These are phyloP conservation scores for Lumbricus terrestris DNA, from an alignment of 2,888 invertebrate genomes.

Conservation along the genomic window DNA sequence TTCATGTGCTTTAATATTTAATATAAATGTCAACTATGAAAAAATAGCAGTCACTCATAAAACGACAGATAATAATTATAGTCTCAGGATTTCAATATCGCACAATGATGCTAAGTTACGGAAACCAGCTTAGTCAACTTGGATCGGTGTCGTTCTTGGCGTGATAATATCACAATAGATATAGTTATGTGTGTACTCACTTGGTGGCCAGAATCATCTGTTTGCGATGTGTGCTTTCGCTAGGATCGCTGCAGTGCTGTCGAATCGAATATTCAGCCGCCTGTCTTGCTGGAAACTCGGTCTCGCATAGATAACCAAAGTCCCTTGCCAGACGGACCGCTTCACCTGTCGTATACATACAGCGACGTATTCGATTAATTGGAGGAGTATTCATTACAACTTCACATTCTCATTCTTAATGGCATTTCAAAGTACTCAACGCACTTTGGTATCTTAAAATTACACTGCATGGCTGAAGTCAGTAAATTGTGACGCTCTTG, in stretches of 20 bases:
- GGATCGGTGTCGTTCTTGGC: neutral
- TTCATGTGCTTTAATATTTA: too few relatives aligned
- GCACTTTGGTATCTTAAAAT: neutral
- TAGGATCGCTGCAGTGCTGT: conserved; percentile 63
- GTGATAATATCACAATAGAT: neutral
- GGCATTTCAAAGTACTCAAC: too few relatives aligned
- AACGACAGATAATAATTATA: too few relatives aligned
- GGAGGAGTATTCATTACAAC: neutral
- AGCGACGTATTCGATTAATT: neutral
- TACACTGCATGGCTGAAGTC: neutral
- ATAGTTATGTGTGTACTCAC: conserved; percentile 58
- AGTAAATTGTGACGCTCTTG: too few relatives aligned
- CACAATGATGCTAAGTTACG: too few relatives aligned
- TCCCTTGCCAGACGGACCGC: conserved; percentile 97
- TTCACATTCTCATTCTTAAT: neutral
- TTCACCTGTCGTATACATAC: conserved; percentile 69
- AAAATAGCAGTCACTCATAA: too few relatives aligned
- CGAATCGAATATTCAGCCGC: conserved; percentile 93
- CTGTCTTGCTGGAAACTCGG: conserved; percentile 96
- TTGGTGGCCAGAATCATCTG: conserved; percentile 79
- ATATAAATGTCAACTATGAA: too few relatives aligned
- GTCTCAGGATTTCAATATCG: too few relatives aligned
- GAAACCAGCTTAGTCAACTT: too few relatives aligned
- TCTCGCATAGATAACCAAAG: conserved; percentile 97
- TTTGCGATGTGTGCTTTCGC: conserved; percentile 54